These are phyloP conservation scores for Argya squamiceps DNA, from an alignment of 2,797 vertebrate genomes.

Conservation along the genomic window DNA sequence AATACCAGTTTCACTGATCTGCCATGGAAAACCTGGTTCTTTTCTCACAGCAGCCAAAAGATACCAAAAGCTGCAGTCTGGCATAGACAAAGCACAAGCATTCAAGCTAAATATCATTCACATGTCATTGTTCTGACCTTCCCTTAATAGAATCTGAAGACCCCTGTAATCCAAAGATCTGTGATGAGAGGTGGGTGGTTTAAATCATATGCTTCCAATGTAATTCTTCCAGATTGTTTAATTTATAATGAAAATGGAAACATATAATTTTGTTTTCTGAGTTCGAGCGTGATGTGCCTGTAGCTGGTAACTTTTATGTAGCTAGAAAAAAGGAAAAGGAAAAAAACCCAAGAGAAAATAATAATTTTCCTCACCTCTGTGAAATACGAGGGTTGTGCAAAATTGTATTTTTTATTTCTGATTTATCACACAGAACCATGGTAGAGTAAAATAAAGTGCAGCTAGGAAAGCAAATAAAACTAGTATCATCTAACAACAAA, in stretches of 20 bases:
- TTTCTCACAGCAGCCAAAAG: neutral
- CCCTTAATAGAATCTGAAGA: neutral
- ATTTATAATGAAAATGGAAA: conserved; percentile 1
- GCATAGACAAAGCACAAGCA: neutral
- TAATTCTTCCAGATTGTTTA: neutral
- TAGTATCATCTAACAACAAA: neutral
- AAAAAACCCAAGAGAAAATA: neutral
- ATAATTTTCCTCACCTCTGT: neutral
- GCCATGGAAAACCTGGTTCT: neutral
- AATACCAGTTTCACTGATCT: neutral
- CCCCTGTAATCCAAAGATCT: neutral
- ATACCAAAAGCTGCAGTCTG: neutral
- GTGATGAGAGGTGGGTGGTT: neutral
- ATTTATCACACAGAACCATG: neutral
- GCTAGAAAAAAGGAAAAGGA: neutral
- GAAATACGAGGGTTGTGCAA: neutral
- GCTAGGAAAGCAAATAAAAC: neutral
- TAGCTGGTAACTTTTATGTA: neutral
- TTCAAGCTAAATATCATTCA: neutral
- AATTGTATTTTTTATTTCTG: neutral
- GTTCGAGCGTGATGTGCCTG: neutral
- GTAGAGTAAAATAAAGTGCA: neutral
- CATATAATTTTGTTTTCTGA: conserved; percentile 24
- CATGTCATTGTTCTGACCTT: neutral
- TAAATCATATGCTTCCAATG: neutral